phyloP scores from a whole-genome alignment of 2,113 vertebrate species.

The Rhynchopsitta pachyrhyncha region DNA sequence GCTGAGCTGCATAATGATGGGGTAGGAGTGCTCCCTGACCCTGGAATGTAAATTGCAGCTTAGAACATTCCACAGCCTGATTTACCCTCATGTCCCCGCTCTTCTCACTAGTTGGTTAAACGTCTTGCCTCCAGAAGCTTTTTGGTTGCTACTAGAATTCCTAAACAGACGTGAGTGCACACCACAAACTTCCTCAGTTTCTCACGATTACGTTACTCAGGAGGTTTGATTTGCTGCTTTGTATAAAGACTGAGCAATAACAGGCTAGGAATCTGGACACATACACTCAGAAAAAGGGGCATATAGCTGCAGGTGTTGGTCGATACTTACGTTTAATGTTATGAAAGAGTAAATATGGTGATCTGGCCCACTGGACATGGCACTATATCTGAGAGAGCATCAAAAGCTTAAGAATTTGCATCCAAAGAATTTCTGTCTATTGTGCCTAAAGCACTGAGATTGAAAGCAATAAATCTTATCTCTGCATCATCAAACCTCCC shows the following conservation, averaged over 20 bases:
- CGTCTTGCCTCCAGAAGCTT: background rate
- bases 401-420: background rate
- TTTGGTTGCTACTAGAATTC: background rate
- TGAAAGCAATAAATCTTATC: background rate
- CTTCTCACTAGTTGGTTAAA: background rate
- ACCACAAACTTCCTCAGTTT: background rate
- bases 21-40: background rate
- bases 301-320: background rate
- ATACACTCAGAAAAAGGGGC: background rate
- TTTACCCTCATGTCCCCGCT: background rate
- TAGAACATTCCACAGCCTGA: slow-evolving; percentile 13
- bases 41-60: slow-evolving; percentile 51
- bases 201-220: background rate
- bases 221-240: background rate
- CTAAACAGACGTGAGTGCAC: background rate
- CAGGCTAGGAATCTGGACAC: background rate
- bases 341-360: background rate
- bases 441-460: background rate
- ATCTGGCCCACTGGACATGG: background rate
- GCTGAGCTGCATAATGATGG: no score
- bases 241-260: background rate
- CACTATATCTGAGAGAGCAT: background rate
- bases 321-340: background rate
- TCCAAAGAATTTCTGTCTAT: background rate
- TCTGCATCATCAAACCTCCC: background rate